These are phyloP conservation scores for Gallinago paraguaiae DNA, from an alignment of 2,113 vertebrate species.

Conservation along the genomic window DNA sequence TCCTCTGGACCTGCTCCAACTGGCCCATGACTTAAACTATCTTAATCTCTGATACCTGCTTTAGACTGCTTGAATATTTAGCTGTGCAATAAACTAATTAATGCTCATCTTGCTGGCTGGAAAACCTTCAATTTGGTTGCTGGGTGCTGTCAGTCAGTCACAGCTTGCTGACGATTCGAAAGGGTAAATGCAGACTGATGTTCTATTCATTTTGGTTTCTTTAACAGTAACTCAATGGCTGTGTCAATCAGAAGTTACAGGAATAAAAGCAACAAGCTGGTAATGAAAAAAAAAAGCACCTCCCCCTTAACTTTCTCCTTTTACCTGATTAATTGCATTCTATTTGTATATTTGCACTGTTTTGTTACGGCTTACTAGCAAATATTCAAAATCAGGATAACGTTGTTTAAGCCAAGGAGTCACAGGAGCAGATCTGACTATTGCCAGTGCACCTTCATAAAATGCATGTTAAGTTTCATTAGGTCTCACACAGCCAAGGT, in stretches of 20 bases:
- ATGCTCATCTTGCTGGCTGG: not conserved
- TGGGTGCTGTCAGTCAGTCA: constrained; percentile 48
- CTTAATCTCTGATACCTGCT: not conserved
- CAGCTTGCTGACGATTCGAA: not conserved
- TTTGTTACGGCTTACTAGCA: not conserved
- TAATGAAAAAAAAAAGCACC: not conserved
- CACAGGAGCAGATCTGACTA: not conserved
- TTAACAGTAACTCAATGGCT: not conserved
- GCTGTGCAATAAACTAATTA: constrained; percentile 20
- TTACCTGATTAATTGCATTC: not conserved
- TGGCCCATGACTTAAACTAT: not conserved
- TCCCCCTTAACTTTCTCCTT: constrained; percentile 19
- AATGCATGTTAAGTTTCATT: not conserved
- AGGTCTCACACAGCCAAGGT: not conserved
- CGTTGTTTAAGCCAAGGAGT: not conserved
- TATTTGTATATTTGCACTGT: not conserved
- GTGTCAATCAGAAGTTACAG: constrained; percentile 45
- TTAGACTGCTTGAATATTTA: constrained; percentile 36
- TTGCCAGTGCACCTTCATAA: not conserved
- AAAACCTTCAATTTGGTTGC: constrained; percentile 6
- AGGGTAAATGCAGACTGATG: not conserved
- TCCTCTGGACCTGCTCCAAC: not conserved
- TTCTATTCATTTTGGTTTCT: constrained; percentile 14
- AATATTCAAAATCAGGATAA: not conserved
- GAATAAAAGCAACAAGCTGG: constrained; percentile 28